These are phyloP conservation scores for Apogon talboti DNA, from an alignment of 2,797 vertebrate genomes.

Conservation along the genomic window DNA sequence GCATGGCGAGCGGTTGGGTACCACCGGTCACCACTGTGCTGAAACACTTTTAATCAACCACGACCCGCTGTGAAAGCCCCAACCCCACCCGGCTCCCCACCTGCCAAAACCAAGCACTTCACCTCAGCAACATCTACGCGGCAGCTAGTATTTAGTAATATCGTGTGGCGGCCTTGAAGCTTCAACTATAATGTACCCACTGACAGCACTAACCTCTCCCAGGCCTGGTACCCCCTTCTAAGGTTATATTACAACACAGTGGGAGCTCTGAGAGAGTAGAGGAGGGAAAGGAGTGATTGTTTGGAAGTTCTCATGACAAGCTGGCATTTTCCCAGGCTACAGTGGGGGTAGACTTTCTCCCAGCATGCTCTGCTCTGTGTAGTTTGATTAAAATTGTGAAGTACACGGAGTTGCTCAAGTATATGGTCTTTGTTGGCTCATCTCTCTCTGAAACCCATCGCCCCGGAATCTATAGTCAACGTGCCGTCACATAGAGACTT, in stretches of 20 bases:
- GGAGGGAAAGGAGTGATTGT: conserved; percentile 71
- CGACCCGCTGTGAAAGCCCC: conserved; percentile 70
- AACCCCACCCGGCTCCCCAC: conserved; percentile 71
- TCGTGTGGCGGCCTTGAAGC: conserved; percentile 72
- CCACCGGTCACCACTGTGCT: conserved; percentile 71
- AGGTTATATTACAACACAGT: conserved; percentile 85
- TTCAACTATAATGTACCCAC: conserved; percentile 76
- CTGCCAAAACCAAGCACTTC: conserved; percentile 71
- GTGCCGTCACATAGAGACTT: conserved; percentile 26
- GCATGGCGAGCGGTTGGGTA: conserved; percentile 67
- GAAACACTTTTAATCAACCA: conserved; percentile 84
- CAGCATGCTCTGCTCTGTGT: conserved; percentile 78
- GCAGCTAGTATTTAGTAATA: conserved; percentile 85
- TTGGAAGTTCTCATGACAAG: conserved; percentile 78
- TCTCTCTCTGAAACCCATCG: conserved; percentile 45
- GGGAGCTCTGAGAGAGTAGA: conserved; percentile 72
- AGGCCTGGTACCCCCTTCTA: conserved; percentile 68
- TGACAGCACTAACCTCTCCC: conserved; percentile 75
- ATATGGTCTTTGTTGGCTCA: conserved; percentile 62
- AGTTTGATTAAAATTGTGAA: conserved; percentile 81
- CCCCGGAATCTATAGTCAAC: conserved; percentile 37
- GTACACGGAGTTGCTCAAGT: conserved; percentile 66
- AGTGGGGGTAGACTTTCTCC: conserved; percentile 73
- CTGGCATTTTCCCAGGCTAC: conserved; percentile 82
- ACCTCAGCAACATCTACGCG: conserved; percentile 85